phyloP scores from a whole-genome alignment of 2,797 vertebrate genomes.

The Rhinogobio ventralis region DNA sequence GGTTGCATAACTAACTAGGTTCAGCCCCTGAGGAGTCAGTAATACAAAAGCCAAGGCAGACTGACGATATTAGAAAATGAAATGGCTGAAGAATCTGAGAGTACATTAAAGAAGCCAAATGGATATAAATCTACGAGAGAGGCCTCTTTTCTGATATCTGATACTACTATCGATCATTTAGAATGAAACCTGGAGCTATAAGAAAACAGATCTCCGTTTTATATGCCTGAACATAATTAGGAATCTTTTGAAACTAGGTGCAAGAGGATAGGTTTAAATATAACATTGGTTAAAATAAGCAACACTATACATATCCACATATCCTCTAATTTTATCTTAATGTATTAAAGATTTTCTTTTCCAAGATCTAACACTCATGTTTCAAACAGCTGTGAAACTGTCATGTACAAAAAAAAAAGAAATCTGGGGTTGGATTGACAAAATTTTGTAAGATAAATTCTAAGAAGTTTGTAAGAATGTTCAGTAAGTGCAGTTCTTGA shows the following conservation, averaged over 20 bases:
- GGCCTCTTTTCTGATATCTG: background rate
- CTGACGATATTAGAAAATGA: background rate
- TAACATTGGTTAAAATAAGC: background rate
- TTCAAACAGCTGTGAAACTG: background rate
- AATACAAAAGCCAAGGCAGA: conserved; percentile 16
- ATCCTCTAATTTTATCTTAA: background rate
- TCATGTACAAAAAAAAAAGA: background rate
- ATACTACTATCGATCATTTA: background rate
- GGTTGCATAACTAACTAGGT: conserved; percentile 18
- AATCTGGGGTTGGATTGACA: background rate
- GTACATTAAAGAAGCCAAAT: conserved; percentile 23
- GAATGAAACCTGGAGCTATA: conserved; percentile 16
- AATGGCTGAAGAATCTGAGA: background rate
- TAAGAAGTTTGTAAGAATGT: background rate
- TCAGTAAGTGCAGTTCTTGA: background rate
- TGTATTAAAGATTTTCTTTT: background rate
- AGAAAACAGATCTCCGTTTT: conserved; percentile 3
- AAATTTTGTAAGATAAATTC: background rate
- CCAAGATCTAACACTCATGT: background rate
- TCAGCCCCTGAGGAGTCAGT: background rate
- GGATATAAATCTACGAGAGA: conserved; percentile 21
- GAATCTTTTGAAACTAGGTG: background rate
- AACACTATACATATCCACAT: background rate
- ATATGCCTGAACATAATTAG: background rate
- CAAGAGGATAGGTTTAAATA: background rate